Evolutionary conservation across 2,888 invertebrate species (phyloP), one percentile per base, ranked within the genome.

Genomic region (Masnerella sp.): DNA sequence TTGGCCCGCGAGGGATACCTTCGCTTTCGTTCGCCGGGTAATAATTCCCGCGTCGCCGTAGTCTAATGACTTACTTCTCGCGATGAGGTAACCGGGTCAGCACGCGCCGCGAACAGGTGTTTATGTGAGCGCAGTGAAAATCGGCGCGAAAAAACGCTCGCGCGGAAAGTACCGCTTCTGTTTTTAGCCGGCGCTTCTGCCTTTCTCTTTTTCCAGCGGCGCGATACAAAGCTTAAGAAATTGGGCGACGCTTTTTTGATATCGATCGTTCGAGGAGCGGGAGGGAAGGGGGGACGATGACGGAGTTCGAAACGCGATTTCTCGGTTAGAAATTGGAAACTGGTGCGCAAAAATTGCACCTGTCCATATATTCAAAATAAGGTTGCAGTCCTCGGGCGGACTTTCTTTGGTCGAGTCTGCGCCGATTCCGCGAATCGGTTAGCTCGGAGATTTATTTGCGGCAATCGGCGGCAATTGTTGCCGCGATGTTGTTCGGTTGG

Each of bases 51-150:
- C 64, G 47, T 67, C 54, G 47, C 47, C 52, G 54, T 78, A 76
- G 78, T 78, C 78, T 77, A 80, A 80, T 78, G 79, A 72, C 78
- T 80, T 77, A 77, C 76, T 78, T 78, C 76, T 70, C 67, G 69
- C 65, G 74, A 71, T 74, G 74, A 76, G 74, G 72, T 72, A 78
- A 75, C 75, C 74, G 68, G 78, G 78, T 78, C 78, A 76, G 75
- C 75, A 71, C 70, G 70, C 75, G 71, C 71, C 71, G 47, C 18
- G 52, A 67, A 74, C 74, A 70, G 74, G 74, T 70, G 74, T 74
- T 74, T 62, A 58, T 58, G 49, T 32, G 70, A 67, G 67, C 14
- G 56, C 70, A 51, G 62, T 70, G 74, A 70, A 74, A 74, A 74
- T 74, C 65, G 28, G 40, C 34, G 61, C 36, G 74, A 74, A 70